Conservation (phyloP, 2,797 vertebrate species). For the Coccyzus lansbergi region DNA sequence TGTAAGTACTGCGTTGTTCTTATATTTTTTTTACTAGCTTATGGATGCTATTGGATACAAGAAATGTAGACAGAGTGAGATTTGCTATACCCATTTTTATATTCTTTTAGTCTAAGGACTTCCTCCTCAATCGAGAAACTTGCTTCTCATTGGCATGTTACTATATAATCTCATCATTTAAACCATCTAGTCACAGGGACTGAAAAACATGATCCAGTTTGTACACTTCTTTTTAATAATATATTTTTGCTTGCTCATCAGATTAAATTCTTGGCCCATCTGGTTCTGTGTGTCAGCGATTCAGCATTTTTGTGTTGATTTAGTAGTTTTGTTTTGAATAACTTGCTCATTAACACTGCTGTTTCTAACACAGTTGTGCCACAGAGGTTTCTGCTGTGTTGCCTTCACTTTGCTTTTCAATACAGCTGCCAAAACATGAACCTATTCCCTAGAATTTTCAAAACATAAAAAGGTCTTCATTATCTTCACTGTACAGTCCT, state of each 20-base stretch:
- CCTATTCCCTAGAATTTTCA: not conserved
- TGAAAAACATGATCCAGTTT: not conserved
- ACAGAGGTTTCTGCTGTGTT: not conserved
- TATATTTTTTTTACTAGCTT: not conserved
- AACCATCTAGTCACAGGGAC: not conserved
- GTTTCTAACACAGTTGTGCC: not conserved
- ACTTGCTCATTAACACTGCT: not conserved
- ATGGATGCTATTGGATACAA: not conserved
- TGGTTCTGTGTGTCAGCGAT: not conserved
- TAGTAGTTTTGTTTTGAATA: not conserved
- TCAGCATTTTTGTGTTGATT: not conserved
- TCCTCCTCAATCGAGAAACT: not conserved
- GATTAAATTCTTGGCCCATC: not conserved
- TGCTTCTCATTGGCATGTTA: not conserved
- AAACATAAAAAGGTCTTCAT: not conserved
- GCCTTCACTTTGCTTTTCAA: not conserved
- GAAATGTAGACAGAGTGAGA: not conserved
- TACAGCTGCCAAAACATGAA: not conserved
- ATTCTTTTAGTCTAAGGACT: not conserved
- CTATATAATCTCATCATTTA: not conserved
- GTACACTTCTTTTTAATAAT: not conserved
- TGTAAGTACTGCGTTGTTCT: not conserved
- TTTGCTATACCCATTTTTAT: not conserved
- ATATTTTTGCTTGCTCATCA: not conserved
- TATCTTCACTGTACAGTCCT: not conserved